Evolutionary conservation across 23 tunicate species (phyloP).

Genomic region (Trididemnum clinides): DNA sequence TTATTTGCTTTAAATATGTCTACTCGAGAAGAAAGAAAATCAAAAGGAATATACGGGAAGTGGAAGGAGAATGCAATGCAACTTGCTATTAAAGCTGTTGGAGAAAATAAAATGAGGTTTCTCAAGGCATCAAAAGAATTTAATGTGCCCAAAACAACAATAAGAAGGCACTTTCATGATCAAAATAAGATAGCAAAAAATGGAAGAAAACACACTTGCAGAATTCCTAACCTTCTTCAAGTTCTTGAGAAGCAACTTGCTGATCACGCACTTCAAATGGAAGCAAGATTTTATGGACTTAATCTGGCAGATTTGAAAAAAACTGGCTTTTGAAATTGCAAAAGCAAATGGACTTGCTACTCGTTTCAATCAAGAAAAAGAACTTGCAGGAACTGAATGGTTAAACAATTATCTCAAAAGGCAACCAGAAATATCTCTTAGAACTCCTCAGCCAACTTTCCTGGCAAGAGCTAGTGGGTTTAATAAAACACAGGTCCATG

Average conservation of each 20-base stretch:
- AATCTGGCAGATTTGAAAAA: background rate
- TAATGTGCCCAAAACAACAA: conserved; percentile 22
- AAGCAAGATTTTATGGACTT: conserved; percentile 26
- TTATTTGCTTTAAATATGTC: no score
- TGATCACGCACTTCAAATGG: background rate
- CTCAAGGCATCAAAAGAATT: background rate
- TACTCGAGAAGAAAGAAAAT: no score
- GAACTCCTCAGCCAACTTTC: background rate
- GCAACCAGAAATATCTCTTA: background rate
- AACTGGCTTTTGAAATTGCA: conserved; percentile 26
- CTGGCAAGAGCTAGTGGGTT: background rate
- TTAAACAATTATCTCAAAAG: background rate
- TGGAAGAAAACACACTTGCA: background rate
- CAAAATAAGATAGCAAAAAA: background rate
- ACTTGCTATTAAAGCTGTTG: background rate
- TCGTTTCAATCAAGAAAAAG: conserved; percentile 4
- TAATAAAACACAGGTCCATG: background rate
- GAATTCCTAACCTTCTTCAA: background rate
- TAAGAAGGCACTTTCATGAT: background rate
- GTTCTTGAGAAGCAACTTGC: background rate
- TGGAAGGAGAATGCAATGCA: background rate
- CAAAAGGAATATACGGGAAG: no score
- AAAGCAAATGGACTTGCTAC: background rate
- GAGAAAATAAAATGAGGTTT: background rate
- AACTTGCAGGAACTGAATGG: no score